Evolutionary conservation across 2,797 vertebrate genomes (phyloP), one percentile per base, ranked within the genome.

Genomic region (Silurus lanzhouensis): DNA sequence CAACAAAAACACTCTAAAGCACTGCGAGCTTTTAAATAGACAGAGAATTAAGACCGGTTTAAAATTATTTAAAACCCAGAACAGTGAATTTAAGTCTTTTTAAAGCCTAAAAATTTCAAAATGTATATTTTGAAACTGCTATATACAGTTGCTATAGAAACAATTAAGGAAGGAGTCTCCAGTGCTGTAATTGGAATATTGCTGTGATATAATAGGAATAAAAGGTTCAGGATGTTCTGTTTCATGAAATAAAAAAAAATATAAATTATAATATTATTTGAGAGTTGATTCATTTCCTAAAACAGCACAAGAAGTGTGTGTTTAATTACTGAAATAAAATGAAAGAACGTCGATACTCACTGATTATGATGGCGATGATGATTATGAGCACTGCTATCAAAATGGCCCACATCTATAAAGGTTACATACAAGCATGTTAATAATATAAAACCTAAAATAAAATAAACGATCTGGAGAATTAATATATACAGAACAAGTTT

Each of bases 361-460:
- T 84, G 60, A 91, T 87, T 25, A 92, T 92, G 87, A 92, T 85
- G 83, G 89, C 10, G 68, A 92, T 85, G 64, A 92, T 85, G 85
- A 89, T 81, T 57, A 92, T 14, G 20, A 92, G 46, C 85, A 92
- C 91, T 1, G 89, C 90, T 89, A 92, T 92, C 87, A 92, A 89
- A 90, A 92, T 92, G 75, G 89, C 91, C 91, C 91, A 92, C 91
- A 92, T 92, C 91, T 92, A 87, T 17, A 87, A 38, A 77, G 38
- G 27, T 55, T n/a, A 86, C 48, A 84, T 22, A 84, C 55, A 84
- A 13, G 0, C 6, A 9, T 8, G 14, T 58, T 76, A 10, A 19
- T 48, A 38, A 63, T 2, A 13, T 60, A 74, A 46, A 0, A 55
- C 55, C 13, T 0, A 22, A 74, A 58, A 5, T 8, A 12, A 20